Conservation (phyloP, 2,888 invertebrate genomes). For the Drosophila cognata region DNA sequence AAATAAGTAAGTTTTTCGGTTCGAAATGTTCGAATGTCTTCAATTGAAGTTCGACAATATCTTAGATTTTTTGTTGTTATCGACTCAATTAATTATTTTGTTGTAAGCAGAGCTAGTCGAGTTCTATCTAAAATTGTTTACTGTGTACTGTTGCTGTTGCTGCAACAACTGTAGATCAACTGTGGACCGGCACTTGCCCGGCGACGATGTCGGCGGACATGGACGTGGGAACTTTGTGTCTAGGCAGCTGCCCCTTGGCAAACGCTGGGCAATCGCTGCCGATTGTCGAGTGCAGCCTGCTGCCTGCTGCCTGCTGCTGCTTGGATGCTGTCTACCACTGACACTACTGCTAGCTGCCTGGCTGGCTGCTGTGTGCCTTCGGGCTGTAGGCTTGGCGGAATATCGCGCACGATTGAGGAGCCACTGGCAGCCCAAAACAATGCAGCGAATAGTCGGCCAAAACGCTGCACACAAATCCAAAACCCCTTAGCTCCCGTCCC, state of each 20-base stretch:
- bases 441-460: constrained; percentile 50
- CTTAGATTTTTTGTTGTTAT: too few species aligned
- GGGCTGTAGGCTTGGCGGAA: constrained; percentile 78
- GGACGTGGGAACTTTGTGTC: constrained; percentile 77
- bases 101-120: not conserved
- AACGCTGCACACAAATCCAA: constrained; percentile 10
- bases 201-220: constrained; percentile 41
- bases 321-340: constrained; percentile 24
- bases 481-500: not conserved
- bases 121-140: constrained; percentile 2
- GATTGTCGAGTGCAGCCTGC: constrained; percentile 59
- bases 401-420: constrained; percentile 77
- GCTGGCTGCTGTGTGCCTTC: constrained; percentile 42
- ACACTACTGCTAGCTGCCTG: constrained; percentile 7
- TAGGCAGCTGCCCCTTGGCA: constrained; percentile 67
- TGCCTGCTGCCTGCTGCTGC: constrained; percentile 52
- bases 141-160: constrained; percentile 32
- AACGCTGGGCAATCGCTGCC: constrained; percentile 66
- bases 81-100: not conserved
- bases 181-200: constrained; percentile 58
- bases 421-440: constrained; percentile 68
- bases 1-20: too few species aligned
- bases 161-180: constrained; percentile 51
- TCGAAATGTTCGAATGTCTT: not conserved
- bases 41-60: too few species aligned